phyloP scores from a whole-genome alignment of 2,888 invertebrate species.

The Cheilosia scutellata region DNA sequence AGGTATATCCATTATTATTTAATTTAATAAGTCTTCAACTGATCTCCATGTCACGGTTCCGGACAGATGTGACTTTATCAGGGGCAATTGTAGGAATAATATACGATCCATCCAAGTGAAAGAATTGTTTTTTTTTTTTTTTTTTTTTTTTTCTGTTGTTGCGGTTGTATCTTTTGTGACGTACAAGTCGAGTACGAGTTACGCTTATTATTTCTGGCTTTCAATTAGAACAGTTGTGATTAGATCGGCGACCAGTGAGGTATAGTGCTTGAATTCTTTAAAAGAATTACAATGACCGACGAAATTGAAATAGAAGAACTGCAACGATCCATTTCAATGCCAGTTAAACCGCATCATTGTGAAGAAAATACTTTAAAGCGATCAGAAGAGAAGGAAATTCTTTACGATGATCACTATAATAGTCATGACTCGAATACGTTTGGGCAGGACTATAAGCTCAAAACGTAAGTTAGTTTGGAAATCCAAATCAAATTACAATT shows the following conservation, averaged over 20 bases:
- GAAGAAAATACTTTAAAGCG: conserved; percentile 80
- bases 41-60: conserved; percentile 57
- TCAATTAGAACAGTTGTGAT: conserved; percentile 62
- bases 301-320: conserved; percentile 75
- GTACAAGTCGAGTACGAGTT: conserved; percentile 32
- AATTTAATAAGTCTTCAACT: conserved; percentile 63
- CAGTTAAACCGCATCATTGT: conserved; percentile 81
- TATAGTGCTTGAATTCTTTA: conserved; percentile 21
- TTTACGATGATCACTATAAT: conserved; percentile 76
- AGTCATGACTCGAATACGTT: conserved; percentile 62
- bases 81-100: conserved; percentile 55
- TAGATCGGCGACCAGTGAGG: conserved; percentile 53
- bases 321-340: conserved; percentile 82
- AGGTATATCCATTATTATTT: conserved; percentile 57
- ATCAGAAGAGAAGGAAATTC: conserved; percentile 82
- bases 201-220: conserved; percentile 28
- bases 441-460: conserved; percentile 39
- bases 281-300: conserved; percentile 41
- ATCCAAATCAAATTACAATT: no score
- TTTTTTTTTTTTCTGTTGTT: background rate
- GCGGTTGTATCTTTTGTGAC: conserved; percentile 50
- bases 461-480: conserved; percentile 60
- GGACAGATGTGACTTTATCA: conserved; percentile 62
- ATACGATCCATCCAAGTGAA: conserved; percentile 53
- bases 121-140: conserved; percentile 20